A percentile compares a stretch with the other conserved stretches of the same genome.
phyloP scores from a whole-genome alignment of 2,113 vertebrate genomes.

The Tragulus kanchil region DNA sequence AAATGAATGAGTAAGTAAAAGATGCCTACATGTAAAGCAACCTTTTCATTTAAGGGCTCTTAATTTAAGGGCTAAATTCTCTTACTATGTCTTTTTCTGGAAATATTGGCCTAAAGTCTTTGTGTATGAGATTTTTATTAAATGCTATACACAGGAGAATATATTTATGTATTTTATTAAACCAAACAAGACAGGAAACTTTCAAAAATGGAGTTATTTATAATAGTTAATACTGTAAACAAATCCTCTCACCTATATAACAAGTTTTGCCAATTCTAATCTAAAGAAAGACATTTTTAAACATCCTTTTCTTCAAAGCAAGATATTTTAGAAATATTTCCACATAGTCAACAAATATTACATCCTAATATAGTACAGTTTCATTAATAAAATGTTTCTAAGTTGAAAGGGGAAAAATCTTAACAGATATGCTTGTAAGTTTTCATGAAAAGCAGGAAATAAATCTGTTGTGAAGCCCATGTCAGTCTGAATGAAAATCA shows the following conservation, averaged over 20 bases:
- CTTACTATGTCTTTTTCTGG: constrained; percentile 20
- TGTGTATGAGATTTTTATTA: constrained; percentile 37
- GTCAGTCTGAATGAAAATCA: constrained; percentile 44
- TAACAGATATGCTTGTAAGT: constrained; percentile 33
- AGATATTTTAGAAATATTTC: not conserved
- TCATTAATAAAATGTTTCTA: constrained; percentile 35
- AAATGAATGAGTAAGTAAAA: constrained; percentile 55
- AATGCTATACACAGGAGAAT: constrained; percentile 33
- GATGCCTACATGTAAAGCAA: not conserved
- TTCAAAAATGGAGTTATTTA: constrained; percentile 50
- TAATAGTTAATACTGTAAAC: constrained; percentile 44
- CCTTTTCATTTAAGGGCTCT: not conserved
- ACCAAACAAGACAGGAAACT: constrained; percentile 8
- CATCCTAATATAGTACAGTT: not conserved
- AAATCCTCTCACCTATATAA: constrained; percentile 53
- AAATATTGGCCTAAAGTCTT: constrained; percentile 56
- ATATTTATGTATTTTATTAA: constrained; percentile 37
- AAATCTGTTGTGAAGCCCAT: constrained; percentile 49
- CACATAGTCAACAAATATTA: not conserved
- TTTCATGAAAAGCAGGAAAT: constrained; percentile 58
- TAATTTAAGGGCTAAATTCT: constrained; percentile 65
- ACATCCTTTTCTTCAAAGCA: not conserved
- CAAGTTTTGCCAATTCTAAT: constrained; percentile 42
- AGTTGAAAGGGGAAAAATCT: not conserved
- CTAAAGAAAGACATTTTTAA: not conserved